Base-by-base conservation (phyloP, 2,113 vertebrate species). In the Myrmecobius fasciatus region DNA sequence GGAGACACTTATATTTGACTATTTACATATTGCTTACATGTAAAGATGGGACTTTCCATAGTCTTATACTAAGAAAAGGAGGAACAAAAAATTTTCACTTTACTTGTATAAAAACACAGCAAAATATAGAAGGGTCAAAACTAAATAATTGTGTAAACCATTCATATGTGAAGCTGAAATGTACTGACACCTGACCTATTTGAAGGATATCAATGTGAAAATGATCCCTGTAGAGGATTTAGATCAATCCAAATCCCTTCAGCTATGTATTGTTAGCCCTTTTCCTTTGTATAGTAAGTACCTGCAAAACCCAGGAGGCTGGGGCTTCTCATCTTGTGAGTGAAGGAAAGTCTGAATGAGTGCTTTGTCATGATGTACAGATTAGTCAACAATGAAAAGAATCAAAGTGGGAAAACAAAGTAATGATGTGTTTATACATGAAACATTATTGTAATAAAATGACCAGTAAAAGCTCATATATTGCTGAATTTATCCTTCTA, bases 101-200 rank as follows among this genome's bases (percentile, higher is more conserved):
- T 1, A 47, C 93, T 95, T 97, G 25, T 92, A 56, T 95, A 28
- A 6, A 75, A 48, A 52, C 12, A 36, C 88, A 89, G 56, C 5
- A 14, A 91, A 67, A 10, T 28, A 52, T 93, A 52, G 28, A 3
- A 31, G 91, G 96, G 51, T 48, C 8, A 3, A 2, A 90, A 88
- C 25, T 52, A 91, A 95, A 89, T 92, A 90, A 89, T 22, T 14
- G 56, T 83, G 26, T 56, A 3, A 26, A 24, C 1, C 28, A n/a
- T 92, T 97, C 56, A 51, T 24, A 92, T 91, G 90, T 60, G 88
- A 95, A 93, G 25, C 6, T 93, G 83, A 91, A 89, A 94, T 95
- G 46, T 91, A 36, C 89, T 91, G n/a, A 95, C n/a, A 14, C 8
- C 4, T 60, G 92, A 83, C 5, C 46, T 75, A 43, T 47, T 43